phyloP scores from a whole-genome alignment of 2,113 vertebrate species.

The Dromaius novaehollandiae region DNA sequence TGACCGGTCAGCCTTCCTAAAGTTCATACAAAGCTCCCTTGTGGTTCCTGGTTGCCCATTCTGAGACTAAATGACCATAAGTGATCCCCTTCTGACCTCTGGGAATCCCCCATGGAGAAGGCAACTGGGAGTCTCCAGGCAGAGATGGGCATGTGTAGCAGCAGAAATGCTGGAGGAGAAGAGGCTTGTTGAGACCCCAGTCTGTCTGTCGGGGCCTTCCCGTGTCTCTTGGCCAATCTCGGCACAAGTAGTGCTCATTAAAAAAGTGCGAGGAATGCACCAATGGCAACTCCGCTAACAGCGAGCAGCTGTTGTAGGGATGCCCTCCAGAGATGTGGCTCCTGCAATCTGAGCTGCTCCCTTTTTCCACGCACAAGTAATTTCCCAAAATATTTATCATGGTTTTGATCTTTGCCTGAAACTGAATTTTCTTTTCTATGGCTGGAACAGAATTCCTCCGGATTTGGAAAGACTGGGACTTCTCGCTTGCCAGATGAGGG shows the following conservation, averaged over 20 bases:
- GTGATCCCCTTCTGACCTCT: neutral
- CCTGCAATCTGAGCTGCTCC: conserved; percentile 40
- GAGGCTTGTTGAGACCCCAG: neutral
- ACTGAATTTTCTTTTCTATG: conserved; percentile 5
- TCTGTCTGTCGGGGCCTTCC: rapidly evolving
- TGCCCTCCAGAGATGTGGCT: neutral
- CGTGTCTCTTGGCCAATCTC: rapidly evolving
- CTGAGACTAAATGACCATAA: neutral
- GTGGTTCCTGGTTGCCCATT: neutral
- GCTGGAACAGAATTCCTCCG: neutral
- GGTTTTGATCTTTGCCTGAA: conserved; percentile 36
- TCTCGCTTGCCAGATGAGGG: neutral
- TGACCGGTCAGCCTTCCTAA: neutral
- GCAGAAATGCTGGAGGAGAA: neutral
- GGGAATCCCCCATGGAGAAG: neutral
- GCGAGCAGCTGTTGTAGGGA: conserved; percentile 33
- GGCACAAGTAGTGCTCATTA: neutral
- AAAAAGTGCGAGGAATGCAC: conserved; percentile 3
- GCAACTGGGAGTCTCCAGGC: neutral
- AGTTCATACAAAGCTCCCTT: neutral
- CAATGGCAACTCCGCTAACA: neutral
- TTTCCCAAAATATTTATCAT: conserved; percentile 41
- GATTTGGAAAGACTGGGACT: neutral
- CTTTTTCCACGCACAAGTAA: conserved; percentile 1
- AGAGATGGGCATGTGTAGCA: neutral